These are phyloP conservation scores for Ascaphus truei DNA, from an alignment of 2,113 vertebrate species.

Conservation along the genomic window DNA sequence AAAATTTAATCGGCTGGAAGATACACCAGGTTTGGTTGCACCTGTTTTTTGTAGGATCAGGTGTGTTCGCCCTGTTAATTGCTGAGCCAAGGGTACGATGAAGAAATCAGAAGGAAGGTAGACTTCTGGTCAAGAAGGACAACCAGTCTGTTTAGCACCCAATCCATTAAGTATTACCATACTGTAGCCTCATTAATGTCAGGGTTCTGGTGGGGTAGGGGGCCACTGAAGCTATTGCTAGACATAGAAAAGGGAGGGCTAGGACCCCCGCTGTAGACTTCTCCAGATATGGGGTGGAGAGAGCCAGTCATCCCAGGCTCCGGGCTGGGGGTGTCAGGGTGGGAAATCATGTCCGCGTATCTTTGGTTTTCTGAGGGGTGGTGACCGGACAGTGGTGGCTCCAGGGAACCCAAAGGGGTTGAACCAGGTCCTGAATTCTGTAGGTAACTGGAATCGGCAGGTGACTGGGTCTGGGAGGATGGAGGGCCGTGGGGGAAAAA, in stretches of 20 bases:
- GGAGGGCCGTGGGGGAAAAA: conserved; percentile 95
- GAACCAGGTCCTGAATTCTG: conserved; percentile 79
- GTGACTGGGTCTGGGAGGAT: conserved; percentile 93
- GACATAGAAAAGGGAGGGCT: conserved; percentile 93
- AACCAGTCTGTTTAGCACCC: background rate
- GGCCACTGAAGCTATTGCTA: conserved; percentile 86
- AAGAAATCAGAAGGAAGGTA: background rate
- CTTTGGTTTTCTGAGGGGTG: conserved; percentile 92
- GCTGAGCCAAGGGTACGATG: background rate
- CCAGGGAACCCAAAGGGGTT: conserved; percentile 75
- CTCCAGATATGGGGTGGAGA: conserved; percentile 84
- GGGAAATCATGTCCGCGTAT: conserved; percentile 98
- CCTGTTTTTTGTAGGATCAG: conserved; percentile 2
- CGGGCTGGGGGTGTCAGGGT: conserved; percentile 90
- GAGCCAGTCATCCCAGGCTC: conserved; percentile 85
- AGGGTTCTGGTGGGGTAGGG: conserved; percentile 85
- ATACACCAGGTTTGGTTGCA: background rate
- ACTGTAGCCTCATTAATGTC: conserved; percentile 90
- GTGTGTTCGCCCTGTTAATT: background rate
- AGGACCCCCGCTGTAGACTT: conserved; percentile 88
- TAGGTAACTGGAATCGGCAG: conserved; percentile 89
- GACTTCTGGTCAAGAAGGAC: conserved; percentile 41
- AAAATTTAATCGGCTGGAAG: too few relatives aligned
- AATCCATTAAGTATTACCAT: conserved; percentile 69
- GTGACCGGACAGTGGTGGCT: conserved; percentile 78